Evolutionary conservation across 1,140 invertebrate species (phyloP).

Genomic region (Lucilia cuprina): DNA sequence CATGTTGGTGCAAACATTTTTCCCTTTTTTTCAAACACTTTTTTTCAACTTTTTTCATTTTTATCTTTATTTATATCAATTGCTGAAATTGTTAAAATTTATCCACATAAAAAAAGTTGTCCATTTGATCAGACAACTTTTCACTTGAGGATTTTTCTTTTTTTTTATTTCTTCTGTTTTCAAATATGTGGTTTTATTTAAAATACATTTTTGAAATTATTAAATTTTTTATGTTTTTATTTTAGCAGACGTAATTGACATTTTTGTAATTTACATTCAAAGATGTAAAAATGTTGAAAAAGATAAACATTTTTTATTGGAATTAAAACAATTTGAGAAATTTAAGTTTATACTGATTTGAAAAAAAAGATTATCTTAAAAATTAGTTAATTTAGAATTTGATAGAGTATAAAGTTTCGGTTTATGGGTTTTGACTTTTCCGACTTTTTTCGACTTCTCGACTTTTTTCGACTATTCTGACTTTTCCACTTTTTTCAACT

Average conservation of each 20-base stretch:
- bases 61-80: neutral
- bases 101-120: too few relatives aligned
- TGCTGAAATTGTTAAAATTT: slow-evolving; percentile 7
- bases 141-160: neutral
- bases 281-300: neutral
- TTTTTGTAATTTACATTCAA: neutral
- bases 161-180: neutral
- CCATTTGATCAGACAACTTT: neutral
- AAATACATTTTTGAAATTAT: neutral
- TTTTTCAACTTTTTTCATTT: neutral
- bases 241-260: neutral
- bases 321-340: too few relatives aligned
- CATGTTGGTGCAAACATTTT: slow-evolving; percentile 27
- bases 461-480: too few relatives aligned
- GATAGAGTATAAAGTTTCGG: too few relatives aligned
- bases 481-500: too few relatives aligned
- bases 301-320: too few relatives aligned
- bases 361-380: too few relatives aligned
- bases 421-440: too few relatives aligned
- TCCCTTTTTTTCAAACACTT: slow-evolving; percentile 1
- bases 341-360: too few relatives aligned
- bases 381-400: too few relatives aligned
- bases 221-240: neutral
- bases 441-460: too few relatives aligned
- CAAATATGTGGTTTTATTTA: slow-evolving; percentile 23